Evolutionary conservation across 2,113 vertebrate species (phyloP).

Genomic region (Eurypyga helias): DNA sequence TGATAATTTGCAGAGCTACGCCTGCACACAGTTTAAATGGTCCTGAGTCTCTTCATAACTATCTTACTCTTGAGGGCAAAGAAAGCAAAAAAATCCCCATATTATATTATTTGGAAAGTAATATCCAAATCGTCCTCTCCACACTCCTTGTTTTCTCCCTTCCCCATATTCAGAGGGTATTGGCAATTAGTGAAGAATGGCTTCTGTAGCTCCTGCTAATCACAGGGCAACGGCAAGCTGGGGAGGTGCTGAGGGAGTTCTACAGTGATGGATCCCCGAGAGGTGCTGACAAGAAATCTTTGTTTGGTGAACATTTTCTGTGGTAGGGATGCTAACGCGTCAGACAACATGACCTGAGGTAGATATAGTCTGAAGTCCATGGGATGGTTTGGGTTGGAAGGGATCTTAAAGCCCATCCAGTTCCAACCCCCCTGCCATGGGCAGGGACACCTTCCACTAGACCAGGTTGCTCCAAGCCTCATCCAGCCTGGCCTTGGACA

Average conservation of each 20-base stretch:
- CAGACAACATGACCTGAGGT: not conserved
- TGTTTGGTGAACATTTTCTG: not conserved
- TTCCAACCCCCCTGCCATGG: too few species aligned
- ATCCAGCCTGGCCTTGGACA: too few species aligned
- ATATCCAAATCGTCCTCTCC: not conserved
- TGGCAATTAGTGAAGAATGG: not conserved
- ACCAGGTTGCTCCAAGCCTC: too few species aligned
- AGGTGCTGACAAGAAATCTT: not conserved
- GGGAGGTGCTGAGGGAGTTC: not conserved
- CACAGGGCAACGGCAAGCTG: not conserved
- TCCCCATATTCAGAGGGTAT: not conserved
- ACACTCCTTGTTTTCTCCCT: not conserved
- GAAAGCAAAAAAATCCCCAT: not conserved
- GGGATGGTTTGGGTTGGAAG: too few species aligned
- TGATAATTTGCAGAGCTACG: not conserved
- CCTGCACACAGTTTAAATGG: not conserved
- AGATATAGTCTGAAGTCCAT: not conserved
- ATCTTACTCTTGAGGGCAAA: not conserved
- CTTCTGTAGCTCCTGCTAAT: not conserved
- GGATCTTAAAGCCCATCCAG: too few species aligned
- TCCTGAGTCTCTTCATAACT: not conserved
- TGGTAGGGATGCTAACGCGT: not conserved
- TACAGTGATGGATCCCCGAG: not conserved
- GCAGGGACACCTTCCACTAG: too few species aligned
- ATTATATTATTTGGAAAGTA: not conserved